These are phyloP conservation scores for Hippasteria phrygiana DNA, from an alignment of 53 echinoderm and acorn worm genomes.

Conservation along the genomic window DNA sequence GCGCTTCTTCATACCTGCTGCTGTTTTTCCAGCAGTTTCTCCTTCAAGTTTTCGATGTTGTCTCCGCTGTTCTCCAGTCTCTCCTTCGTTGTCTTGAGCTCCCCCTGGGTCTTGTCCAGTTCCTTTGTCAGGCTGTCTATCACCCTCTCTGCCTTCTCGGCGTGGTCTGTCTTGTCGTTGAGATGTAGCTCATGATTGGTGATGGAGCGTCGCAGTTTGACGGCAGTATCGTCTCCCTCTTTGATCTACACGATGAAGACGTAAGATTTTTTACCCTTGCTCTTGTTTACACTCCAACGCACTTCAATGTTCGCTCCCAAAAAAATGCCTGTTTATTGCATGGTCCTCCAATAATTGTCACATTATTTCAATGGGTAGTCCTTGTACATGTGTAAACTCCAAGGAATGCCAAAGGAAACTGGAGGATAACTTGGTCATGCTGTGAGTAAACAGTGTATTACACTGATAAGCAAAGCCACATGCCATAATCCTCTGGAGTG, in stretches of 20 bases:
- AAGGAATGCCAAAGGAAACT: too few relatives aligned
- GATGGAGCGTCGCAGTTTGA: constrained; percentile 74
- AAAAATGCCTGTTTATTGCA: too few relatives aligned
- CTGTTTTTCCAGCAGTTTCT: constrained; percentile 75
- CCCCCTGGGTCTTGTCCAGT: constrained; percentile 71
- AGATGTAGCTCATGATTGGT: constrained; percentile 83
- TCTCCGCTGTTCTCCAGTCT: constrained; percentile 72
- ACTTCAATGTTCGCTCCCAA: too few relatives aligned
- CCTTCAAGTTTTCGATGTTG: constrained; percentile 61
- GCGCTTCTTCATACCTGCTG: constrained; percentile 82
- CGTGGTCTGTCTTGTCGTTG: constrained; percentile 74
- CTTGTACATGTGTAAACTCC: too few relatives aligned
- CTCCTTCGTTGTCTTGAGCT: constrained; percentile 69
- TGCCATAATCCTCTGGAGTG: too few relatives aligned
- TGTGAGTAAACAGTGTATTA: too few relatives aligned
- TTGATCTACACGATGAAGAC: constrained; percentile 67
- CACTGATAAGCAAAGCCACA: too few relatives aligned
- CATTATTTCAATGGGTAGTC: too few relatives aligned
- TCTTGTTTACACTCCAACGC: too few relatives aligned
- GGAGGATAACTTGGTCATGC: too few relatives aligned
- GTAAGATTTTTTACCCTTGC: not conserved
- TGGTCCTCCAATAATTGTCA: too few relatives aligned
- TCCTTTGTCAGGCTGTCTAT: constrained; percentile 83
- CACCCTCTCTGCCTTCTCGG: constrained; percentile 74
- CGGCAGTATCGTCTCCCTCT: constrained; percentile 75